Conservation (phyloP, 2,113 vertebrate species). For the Platysternon megacephalum region DNA sequence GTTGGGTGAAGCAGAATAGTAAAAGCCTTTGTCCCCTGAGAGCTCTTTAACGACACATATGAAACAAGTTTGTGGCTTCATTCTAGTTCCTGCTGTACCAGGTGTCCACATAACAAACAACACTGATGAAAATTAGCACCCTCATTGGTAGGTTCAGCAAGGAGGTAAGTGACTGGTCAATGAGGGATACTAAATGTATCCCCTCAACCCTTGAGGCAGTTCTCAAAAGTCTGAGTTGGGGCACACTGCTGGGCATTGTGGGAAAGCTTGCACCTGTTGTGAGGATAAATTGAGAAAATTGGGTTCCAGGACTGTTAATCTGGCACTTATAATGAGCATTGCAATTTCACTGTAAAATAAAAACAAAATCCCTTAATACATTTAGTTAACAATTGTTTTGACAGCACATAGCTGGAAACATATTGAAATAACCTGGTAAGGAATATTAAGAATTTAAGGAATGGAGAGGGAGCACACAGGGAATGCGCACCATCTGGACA, state of each 20-base stretch:
- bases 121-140: not conserved
- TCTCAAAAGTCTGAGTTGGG: not conserved
- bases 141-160: not conserved
- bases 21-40: not conserved
- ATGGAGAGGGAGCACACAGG: not conserved
- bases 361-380: constrained; percentile 30
- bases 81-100: not conserved
- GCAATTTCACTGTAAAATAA: constrained; percentile 18
- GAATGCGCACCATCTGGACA: constrained; percentile 37
- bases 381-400: constrained; percentile 60
- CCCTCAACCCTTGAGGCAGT: not conserved
- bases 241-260: not conserved
- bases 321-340: not conserved
- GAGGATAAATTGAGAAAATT: not conserved
- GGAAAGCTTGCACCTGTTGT: constrained; percentile 8
- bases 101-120: not conserved
- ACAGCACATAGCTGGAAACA: constrained; percentile 3
- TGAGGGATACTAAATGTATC: not conserved
- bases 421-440: constrained; percentile 23
- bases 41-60: not conserved
- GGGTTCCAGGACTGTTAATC: not conserved
- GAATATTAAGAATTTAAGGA: constrained; percentile 33
- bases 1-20: not conserved
- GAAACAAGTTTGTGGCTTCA: not conserved
- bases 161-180: not conserved